These are phyloP conservation scores for Lithobius niger DNA, from an alignment of 1,140 invertebrate species.

Conservation along the genomic window DNA sequence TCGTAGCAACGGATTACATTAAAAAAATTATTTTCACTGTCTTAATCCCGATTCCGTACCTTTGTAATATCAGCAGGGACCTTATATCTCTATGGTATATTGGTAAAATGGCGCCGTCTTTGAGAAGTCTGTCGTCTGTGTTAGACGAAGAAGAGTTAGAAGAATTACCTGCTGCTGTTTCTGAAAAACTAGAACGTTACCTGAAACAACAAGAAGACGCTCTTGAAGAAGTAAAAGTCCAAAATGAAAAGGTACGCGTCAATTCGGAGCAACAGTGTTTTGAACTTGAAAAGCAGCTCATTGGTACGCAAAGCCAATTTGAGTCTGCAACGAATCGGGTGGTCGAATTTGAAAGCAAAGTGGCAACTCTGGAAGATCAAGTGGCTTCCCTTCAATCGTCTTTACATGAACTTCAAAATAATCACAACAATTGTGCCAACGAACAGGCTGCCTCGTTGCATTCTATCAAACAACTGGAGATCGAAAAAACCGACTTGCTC, in stretches of 20 bases:
- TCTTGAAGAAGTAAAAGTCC: neutral
- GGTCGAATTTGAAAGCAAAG: conserved; percentile 6
- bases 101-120: neutral
- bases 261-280: conserved; percentile 28
- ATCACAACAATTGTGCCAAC: conserved; percentile 1
- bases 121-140: neutral
- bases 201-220: neutral
- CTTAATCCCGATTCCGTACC: too few species aligned
- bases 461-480: conserved; percentile 8
- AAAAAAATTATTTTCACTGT: too few species aligned
- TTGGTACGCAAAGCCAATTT: conserved; percentile 21
- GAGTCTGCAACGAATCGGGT: conserved; percentile 20
- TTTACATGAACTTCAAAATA: conserved; percentile 4
- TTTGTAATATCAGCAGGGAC: too few species aligned
- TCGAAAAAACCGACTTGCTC: conserved; percentile 27
- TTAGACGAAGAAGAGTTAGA: neutral
- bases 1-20: too few species aligned
- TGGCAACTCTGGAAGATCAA: neutral
- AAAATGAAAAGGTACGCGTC: neutral
- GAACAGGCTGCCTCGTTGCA: neutral
- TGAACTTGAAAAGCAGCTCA: conserved; percentile 30
- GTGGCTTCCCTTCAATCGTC: neutral
- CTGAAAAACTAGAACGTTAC: neutral
- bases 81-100: too few species aligned
- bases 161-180: neutral